A percentile compares a stretch with the other conserved stretches of the same genome.
Evolutionary conservation across 2,113 vertebrate species (phyloP).

Genomic region (Archilochus colubris): DNA sequence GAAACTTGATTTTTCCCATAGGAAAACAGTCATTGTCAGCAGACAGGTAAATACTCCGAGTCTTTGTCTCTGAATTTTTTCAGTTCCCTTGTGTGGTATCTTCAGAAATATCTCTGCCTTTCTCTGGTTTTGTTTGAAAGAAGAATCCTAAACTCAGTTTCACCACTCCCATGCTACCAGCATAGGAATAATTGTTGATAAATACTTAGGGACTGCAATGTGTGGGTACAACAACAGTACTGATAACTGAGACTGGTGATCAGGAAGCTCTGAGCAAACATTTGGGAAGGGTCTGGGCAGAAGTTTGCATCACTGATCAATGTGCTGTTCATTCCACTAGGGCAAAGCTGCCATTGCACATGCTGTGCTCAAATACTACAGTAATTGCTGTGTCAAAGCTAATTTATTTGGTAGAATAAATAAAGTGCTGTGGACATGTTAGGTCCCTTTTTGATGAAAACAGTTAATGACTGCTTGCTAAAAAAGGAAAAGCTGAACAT

Average conservation of each 20-base stretch:
- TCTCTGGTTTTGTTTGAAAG: background rate
- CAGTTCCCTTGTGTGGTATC: fast-evolving
- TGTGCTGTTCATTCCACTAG: background rate
- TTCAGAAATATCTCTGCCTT: background rate
- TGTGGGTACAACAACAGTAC: background rate
- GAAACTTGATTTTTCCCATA: background rate
- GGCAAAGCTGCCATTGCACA: background rate
- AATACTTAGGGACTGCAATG: background rate
- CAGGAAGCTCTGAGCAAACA: background rate
- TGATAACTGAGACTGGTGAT: background rate
- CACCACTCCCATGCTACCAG: background rate
- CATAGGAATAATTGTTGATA: background rate
- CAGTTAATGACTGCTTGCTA: background rate
- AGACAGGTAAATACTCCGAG: background rate
- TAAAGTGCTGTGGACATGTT: background rate
- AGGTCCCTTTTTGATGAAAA: background rate
- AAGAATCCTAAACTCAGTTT: background rate
- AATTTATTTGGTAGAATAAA: background rate
- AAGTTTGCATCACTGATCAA: background rate
- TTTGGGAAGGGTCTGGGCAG: background rate
- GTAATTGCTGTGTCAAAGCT: background rate
- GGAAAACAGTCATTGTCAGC: background rate
- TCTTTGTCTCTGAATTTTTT: background rate
- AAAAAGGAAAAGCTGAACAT: background rate
- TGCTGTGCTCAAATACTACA: background rate